Percentiles rank a stretch among this genome's conserved stretches.
These are phyloP conservation scores for Echiichthys vipera DNA, from an alignment of 2,797 vertebrate genomes.

Conservation along the genomic window DNA sequence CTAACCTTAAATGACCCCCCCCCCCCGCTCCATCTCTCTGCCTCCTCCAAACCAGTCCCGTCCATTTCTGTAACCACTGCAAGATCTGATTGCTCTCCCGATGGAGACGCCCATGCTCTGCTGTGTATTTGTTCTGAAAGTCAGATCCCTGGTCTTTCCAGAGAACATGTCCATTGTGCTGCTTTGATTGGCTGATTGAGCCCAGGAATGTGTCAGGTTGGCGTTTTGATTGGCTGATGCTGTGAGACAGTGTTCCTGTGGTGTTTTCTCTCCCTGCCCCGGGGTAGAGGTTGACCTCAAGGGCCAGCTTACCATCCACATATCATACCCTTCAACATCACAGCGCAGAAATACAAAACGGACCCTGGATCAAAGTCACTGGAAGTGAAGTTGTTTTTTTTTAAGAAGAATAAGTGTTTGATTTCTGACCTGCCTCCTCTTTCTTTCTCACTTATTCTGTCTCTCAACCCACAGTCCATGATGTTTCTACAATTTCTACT, in stretches of 20 bases:
- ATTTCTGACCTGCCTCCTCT: conserved; percentile 30
- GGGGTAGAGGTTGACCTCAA: conserved; percentile 56
- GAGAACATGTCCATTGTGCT: conserved; percentile 48
- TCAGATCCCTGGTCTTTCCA: conserved; percentile 46
- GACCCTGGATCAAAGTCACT: conserved; percentile 49
- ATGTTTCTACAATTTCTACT: conserved; percentile 1
- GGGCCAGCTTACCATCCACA: conserved; percentile 43
- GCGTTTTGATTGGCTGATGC: conserved; percentile 72
- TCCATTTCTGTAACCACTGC: conserved; percentile 52
- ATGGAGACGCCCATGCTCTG: conserved; percentile 50
- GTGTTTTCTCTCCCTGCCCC: conserved; percentile 37
- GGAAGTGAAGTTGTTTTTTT: conserved; percentile 34
- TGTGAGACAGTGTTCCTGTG: conserved; percentile 56
- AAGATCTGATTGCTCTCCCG: conserved; percentile 55
- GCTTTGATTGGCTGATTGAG: conserved; percentile 70
- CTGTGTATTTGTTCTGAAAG: conserved; percentile 71
- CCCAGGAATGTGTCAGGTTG: conserved; percentile 66
- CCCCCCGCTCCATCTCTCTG: not conserved
- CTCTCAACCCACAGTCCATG: conserved; percentile 8
- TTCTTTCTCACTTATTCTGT: not conserved
- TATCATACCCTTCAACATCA: conserved; percentile 42
- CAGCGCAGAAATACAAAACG: conserved; percentile 49
- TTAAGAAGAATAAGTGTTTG: conserved; percentile 46
- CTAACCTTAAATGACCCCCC: conserved; percentile 52
- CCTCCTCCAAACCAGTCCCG: conserved; percentile 21